Base-by-base conservation (phyloP, 2,797 vertebrate species). In the Crocodylus rhombifer region DNA sequence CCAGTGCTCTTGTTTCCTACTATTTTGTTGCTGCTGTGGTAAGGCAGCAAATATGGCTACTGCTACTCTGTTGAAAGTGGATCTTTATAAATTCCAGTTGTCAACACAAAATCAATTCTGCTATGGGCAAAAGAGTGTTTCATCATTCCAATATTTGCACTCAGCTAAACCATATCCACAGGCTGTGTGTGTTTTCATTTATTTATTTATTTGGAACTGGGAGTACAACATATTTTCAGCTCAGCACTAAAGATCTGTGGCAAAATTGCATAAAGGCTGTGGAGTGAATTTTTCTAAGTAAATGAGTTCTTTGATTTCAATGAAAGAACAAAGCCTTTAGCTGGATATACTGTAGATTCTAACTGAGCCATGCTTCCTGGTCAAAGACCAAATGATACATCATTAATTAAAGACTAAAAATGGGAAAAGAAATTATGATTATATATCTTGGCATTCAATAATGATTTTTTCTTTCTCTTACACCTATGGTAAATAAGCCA, bases 401-500 rank as follows among this genome's bases (percentile, higher is more conserved):
- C 96, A 97, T 96, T 97, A 98, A 97, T 95, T 94, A 95, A 94
- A 95, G 82, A 95, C 14, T 0, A 90, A 95, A 93, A 64, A 57
- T 84, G 82, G 58, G 61, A 91, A 93, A 62, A 93, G 88, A 97
- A 96, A 91, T 92, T 20, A 97, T 92, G 82, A 96, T 91, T 96
- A 94, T 73, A 7, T 90, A 95, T 95, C 93, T 73, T 91, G 92
- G 88, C 62, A 1, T 96, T 97, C 90, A 82, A 90, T 97, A 96
- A 96, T 90, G 93, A 97, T 97, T 97, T 97, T 97, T 95, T n/a
- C 18, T 97, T 85, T 97, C 90, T 96, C 93, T 96, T 94, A 94
- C 71, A 95, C 94, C 91, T 95, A 95, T 92, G 94, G 97, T 96
- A 98, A 98, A 98, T 97, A 98, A 97, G 91, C 89, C 92, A 95